Base-by-base conservation (phyloP, 2,888 invertebrate genomes). In the Flexamia atlantica region DNA sequence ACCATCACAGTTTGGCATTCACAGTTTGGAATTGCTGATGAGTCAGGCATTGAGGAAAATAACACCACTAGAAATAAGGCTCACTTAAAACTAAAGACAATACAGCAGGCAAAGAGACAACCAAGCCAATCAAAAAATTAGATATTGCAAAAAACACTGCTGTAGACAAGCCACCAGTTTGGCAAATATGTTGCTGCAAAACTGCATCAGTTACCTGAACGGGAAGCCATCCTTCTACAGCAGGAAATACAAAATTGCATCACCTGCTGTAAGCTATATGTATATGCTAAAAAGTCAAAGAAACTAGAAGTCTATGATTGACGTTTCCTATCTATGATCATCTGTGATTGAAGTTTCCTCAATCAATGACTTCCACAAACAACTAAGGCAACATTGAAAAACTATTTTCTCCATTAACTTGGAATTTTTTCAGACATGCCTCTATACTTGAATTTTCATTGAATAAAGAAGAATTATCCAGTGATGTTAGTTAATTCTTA, bases 141-240 rank as follows among this genome's bases (percentile, higher is more conserved):
- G 82, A 86, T 70, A 86, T 83, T 46, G 79, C 79, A 79, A 46
- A 79, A 50, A 79, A 42, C 23, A 28, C 76, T 20, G 79, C 82
- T 82, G 83, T 83, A 64, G 86, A 86, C 42, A 86, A 86, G 81
- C 86, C 85, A 28, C 60, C 84, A 82, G 83, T 87, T 87, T 50
- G 86, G 87, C 64, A 86, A 85, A 80, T 87, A 85, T 86, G 86
- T 87, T 81, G 87, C 86, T 36, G 82, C 86, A 82, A 85, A 87
- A 68, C 83, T 86, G 30, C 84, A 86, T 83, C 83, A 85, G 53
- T 83, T 86, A 76, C 86, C 86, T 80, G 36, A 83, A n/a, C 86
- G 85, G 70, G 64, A 64, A 70, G 85, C 87, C 83, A 86, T 87
- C 76, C 86, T 87, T 84, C 81, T 87, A 60, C 87, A 87, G 80